Evolutionary conservation across 2,888 invertebrate genomes (phyloP), one percentile per base, ranked within the genome.

Genomic region (Heliconius aoede): DNA sequence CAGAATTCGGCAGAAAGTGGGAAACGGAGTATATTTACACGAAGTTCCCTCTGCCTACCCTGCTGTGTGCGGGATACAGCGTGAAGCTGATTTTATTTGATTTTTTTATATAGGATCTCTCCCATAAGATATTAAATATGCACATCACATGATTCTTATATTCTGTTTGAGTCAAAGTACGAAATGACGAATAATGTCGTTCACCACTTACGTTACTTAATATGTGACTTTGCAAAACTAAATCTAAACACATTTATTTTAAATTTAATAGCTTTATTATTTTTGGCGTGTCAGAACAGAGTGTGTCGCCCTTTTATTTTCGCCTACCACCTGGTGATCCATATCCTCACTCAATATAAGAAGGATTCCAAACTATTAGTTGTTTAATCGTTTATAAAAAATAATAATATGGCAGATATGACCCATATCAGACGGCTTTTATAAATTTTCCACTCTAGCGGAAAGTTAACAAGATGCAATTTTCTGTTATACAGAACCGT

Each of bases 371-470:
- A 83, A 84, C 82, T 79, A 82, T 83, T 85, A 83, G 83, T 82
- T 82, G 83, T 84, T 86, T 83, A 84, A 83, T 84, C 76, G 75
- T 78, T 46, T 76, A 84, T 84, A 85, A 86, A 86, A 87, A 85
- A 80, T 81, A 77, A 83, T 86, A 86, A 86, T 86, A 85, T 85
- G 80, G 80, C 74, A 80, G 78, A 83, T 75, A 80, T 86, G 85
- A 87, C 84, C 86, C 82, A 87, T 82, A 86, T 86, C 82, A 73
- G 74, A 46, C 67, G n/a, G 32, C 71, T 75, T 65, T 78, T 81
- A 77, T 77, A 80, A 85, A 85, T 84, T 83, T 86, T 80, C 84
- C 85, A 86, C 86, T 85, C 86, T 87, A 85, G 68, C 67, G 30
- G 74, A 78, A 78, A 80, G 76, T 79, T 79, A 74, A 81, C 81